These are phyloP conservation scores for Poeciliopsis infans DNA, from an alignment of 2,797 vertebrate genomes.

Conservation along the genomic window DNA sequence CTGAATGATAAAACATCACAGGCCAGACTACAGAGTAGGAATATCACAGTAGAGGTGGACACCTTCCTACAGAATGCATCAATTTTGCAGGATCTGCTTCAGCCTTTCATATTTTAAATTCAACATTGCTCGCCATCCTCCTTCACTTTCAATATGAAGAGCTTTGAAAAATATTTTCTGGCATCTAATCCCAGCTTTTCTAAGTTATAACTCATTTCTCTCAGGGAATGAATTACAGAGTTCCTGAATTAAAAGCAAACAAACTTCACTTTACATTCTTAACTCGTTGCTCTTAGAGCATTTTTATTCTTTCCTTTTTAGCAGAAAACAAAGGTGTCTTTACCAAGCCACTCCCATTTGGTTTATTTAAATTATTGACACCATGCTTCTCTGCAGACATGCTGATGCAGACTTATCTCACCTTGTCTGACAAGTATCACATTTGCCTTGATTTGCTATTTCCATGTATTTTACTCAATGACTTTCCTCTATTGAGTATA, in stretches of 20 bases:
- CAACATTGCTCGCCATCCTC: neutral
- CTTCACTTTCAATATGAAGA: constrained; percentile 5
- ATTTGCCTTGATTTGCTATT: neutral
- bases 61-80: constrained; percentile 47
- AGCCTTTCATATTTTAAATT: constrained; percentile 35
- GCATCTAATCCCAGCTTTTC: constrained; percentile 16
- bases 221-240: constrained; percentile 15
- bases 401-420: neutral
- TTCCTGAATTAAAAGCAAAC: constrained; percentile 2
- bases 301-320: neutral
- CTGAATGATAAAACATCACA: constrained; percentile 1
- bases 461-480: neutral
- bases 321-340: neutral
- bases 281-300: neutral
- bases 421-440: neutral
- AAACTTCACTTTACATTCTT: neutral
- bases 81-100: constrained; percentile 48
- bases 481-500: neutral
- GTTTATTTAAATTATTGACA: constrained; percentile 73
- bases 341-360: constrained; percentile 26
- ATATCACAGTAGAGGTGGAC: constrained; percentile 6
- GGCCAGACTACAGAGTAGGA: constrained; percentile 1
- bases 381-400: constrained; percentile 36
- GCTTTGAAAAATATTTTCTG: neutral
- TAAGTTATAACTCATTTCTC: constrained; percentile 17